A percentile compares a stretch with the other conserved stretches of the same genome.
Evolutionary conservation across 2,888 invertebrate species (phyloP).

Genomic region (Drosophila vallismaia): DNA sequence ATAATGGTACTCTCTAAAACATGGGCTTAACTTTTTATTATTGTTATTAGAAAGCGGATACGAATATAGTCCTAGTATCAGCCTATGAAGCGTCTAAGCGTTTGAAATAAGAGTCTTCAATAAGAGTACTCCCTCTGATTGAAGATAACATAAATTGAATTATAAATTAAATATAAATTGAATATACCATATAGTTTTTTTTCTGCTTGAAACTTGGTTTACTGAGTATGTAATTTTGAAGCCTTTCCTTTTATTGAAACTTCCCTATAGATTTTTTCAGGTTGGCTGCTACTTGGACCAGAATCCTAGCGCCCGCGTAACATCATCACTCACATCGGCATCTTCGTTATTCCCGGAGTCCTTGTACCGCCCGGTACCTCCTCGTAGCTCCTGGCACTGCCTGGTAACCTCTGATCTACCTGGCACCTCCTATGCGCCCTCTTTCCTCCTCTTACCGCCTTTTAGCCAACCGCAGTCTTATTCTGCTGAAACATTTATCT

Average conservation of each 20-base stretch:
- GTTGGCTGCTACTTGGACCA: slow-evolving; percentile 5
- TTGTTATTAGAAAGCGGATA: no score
- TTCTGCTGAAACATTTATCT: slow-evolving; percentile 75
- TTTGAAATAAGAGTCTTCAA: no score
- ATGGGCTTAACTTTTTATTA: no score
- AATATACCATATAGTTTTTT: no score
- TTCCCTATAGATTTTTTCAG: slow-evolving; percentile 1
- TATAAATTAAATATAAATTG: background rate
- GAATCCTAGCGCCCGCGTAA: slow-evolving; percentile 29
- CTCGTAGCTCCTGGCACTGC: background rate
- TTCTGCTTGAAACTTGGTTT: no score
- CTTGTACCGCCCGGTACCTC: background rate
- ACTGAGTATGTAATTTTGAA: no score
- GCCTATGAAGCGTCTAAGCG: no score
- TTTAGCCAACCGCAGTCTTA: slow-evolving; percentile 27
- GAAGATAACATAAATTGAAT: background rate
- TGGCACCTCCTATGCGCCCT: background rate
- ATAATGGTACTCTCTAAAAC: no score
- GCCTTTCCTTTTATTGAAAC: background rate
- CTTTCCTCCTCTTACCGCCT: background rate
- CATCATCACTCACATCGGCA: slow-evolving; percentile 67
- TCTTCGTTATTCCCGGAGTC: slow-evolving; percentile 16
- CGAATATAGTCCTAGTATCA: no score
- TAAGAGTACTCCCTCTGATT: no score
- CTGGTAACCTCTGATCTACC: background rate